phyloP scores from a whole-genome alignment of 2,797 vertebrate genomes.

The Gallirallus australis region DNA sequence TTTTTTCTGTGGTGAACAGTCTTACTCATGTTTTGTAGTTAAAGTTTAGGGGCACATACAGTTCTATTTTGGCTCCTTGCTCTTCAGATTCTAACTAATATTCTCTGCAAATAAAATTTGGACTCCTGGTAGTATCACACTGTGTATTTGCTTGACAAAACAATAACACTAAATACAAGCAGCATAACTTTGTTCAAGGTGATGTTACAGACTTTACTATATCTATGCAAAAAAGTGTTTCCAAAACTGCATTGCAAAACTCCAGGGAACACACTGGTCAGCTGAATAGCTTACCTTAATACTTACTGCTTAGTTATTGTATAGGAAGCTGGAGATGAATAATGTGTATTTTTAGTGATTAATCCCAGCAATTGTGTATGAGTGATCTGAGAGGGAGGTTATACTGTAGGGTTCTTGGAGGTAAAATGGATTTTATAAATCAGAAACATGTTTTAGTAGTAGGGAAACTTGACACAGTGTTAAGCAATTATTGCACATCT shows the following conservation, averaged over 20 bases:
- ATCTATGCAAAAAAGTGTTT: not conserved
- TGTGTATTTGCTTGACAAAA: not conserved
- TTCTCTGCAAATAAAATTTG: not conserved
- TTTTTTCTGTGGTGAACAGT: not conserved
- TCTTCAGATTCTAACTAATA: not conserved
- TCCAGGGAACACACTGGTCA: not conserved
- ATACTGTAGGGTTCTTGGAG: not conserved
- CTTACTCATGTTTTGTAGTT: not conserved
- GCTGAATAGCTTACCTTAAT: not conserved
- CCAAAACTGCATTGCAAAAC: not conserved
- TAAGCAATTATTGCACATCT: not conserved
- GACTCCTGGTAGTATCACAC: not conserved
- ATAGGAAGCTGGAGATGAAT: not conserved
- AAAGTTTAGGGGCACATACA: not conserved
- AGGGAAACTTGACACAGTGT: not conserved
- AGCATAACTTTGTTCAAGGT: not conserved
- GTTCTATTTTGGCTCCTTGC: no score
- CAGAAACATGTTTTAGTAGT: not conserved
- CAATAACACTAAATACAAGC: not conserved
- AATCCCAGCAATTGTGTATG: not conserved
- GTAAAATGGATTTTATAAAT: not conserved
- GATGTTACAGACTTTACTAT: not conserved
- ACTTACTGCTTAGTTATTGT: not conserved
- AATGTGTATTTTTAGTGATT: not conserved
- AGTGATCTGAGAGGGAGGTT: not conserved